Evolutionary conservation across 2,113 vertebrate species (phyloP), one percentile per base, ranked within the genome.

Genomic region (Aspiorhynchus laticeps): DNA sequence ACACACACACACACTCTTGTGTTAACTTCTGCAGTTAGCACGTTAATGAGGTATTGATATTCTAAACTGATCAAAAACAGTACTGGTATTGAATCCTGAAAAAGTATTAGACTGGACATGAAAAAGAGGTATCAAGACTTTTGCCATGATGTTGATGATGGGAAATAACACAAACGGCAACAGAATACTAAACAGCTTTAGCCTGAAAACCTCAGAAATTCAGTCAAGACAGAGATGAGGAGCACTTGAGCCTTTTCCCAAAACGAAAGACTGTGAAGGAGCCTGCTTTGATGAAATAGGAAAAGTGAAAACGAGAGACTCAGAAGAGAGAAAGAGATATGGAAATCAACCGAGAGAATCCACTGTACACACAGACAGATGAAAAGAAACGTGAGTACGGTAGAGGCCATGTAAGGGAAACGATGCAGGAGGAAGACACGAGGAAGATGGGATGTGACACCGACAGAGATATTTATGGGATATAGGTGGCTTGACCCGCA

Each of bases 381-480:
- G 65, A 83, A 67, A 78, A 82, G 59, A 67, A 80, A 63, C 7
- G 1, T 0, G 38, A 46, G 19, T 12, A 59, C 2, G 19, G 17
- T 4, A 79, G 51, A 59, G 28, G 65, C 36, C 12, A 5, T 17
- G 12, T 33, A 41, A 12, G 24, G 78, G 7, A 61, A 24, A 38
- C 3, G 73, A 51, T 53, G 41, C 33, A 65, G 61, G 59, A 77
- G 84, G 61, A 9, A 69, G 33, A 79, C 43, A 73, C 38, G 24
- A 53, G 69, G 63, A 33, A 63, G 33, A 77, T 24, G 48, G n/a
- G 26, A 84, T 78, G 81, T 67, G 81, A 83, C 81, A 71, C 43
- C 1, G 28, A 59, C 41, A 0, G 59, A 71, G 74, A 86, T 73
- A 86, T 86, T 88, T 84, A 65, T 88, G 53, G 88, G 33, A 31